Base-by-base conservation (phyloP, 2,797 vertebrate genomes). In the Pelochelys cantorii region DNA sequence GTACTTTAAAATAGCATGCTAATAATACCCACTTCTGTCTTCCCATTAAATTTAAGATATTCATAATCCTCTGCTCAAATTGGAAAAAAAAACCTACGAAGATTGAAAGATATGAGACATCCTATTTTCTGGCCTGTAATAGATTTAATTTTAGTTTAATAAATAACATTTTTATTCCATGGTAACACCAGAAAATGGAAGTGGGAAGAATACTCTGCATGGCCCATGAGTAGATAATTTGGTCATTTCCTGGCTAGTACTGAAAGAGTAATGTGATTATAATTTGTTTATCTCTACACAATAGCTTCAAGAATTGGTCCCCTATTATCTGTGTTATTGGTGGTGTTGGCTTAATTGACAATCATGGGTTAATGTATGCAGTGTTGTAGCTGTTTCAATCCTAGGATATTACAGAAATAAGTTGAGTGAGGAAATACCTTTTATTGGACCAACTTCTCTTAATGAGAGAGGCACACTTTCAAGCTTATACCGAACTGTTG, bases 51-150 rank as follows among this genome's bases (percentile, higher is more conserved):
- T 77, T 23, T 71, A 93, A 77, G 42, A 74, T 80, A 87, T 75
- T 97, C 90, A 31, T 17, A 92, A 86, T 42, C 31, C 5, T 88
- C 11, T 87, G 11, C n/a, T 80, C 60, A 88, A 95, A 92, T 81
- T 81, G 8, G 29, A 68, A 84, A 31, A 23, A 79, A 94, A 87
- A 48, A 48, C 42, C 12, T 87, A 17, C 81, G 34, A 80, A 23
- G 29, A 81, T 78, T 65, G 11, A 96, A 60, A 77, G 91, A 85
- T 20, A 23, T 65, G 74, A 52, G 25, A 52, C 15, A 27, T 17
- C 25, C 25, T 77, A 27, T 52, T 77, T 52, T 77, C 42, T 48
- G 71, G 25, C 14, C 42, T 25, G 23, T 52, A 52, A 52, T 27
- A 10, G 74, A 77, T 77, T 48, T 74, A 13, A 74, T 42, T 74